Conservation (phyloP, 2,113 vertebrate genomes). For the Psophia crepitans region DNA sequence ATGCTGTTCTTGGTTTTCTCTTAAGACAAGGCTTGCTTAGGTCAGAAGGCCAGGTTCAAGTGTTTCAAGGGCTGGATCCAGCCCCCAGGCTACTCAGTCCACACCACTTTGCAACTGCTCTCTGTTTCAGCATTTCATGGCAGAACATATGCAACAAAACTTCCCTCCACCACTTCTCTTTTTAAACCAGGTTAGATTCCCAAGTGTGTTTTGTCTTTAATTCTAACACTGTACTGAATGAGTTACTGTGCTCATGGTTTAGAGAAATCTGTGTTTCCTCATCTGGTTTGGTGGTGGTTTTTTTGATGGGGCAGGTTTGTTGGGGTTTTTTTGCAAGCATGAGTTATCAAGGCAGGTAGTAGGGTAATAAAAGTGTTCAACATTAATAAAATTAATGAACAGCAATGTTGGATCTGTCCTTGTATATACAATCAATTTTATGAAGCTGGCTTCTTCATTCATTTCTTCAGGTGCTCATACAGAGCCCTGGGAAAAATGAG, state of each 20-base stretch:
- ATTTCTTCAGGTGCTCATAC: slow-evolving; percentile 29
- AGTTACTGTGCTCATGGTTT: not conserved
- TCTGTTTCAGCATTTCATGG: not conserved
- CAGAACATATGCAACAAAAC: not conserved
- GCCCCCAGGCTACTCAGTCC: not conserved
- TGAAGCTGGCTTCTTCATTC: slow-evolving; percentile 17
- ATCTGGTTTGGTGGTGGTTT: not conserved
- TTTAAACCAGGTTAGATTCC: not conserved
- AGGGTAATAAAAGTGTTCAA: not conserved
- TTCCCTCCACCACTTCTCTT: not conserved
- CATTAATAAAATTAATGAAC: slow-evolving; percentile 17
- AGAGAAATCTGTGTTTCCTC: not conserved
- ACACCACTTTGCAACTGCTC: not conserved
- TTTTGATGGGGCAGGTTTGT: too few relatives aligned
- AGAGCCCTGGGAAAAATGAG: not conserved
- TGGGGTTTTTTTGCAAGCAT: not conserved
- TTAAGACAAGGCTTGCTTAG: not conserved
- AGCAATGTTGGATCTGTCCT: not conserved
- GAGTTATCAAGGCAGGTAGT: not conserved
- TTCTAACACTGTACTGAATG: not conserved
- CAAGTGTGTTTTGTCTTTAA: not conserved
- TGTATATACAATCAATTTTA: not conserved
- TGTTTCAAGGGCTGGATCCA: not conserved
- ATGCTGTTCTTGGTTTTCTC: not conserved
- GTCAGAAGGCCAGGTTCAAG: not conserved